A percentile compares a stretch with the other conserved stretches of the same genome.
phyloP scores from a whole-genome alignment of 2,113 vertebrate species.

The Ammodytes marinus region DNA sequence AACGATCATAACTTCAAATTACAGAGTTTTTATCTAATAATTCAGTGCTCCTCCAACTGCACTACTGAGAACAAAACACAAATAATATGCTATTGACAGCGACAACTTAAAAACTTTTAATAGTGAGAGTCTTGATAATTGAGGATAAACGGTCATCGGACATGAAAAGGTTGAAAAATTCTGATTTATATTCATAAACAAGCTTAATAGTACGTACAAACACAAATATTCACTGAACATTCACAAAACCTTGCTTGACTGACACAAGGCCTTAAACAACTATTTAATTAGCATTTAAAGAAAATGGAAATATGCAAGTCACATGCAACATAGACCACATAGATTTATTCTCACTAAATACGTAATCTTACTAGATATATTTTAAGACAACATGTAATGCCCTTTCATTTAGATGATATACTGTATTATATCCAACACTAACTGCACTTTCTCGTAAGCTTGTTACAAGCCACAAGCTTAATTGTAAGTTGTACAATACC shows the following conservation, averaged over 20 bases:
- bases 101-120: background rate
- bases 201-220: background rate
- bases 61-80: background rate
- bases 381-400: background rate
- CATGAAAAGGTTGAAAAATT: background rate
- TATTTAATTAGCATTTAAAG: background rate
- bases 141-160: background rate
- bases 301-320: background rate
- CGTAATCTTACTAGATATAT: background rate
- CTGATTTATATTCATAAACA: slow-evolving; percentile 7
- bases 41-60: background rate
- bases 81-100: background rate
- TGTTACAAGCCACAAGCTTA: slow-evolving; percentile 30
- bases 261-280: slow-evolving; percentile 5
- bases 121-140: background rate
- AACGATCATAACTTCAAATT: background rate
- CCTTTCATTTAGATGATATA: background rate
- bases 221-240: background rate
- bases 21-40: background rate
- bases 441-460: slow-evolving; percentile 15
- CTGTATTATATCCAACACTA: background rate
- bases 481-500: slow-evolving; percentile 4
- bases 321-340: slow-evolving; percentile 1
- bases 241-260: background rate
- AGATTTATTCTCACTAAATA: background rate